Evolutionary conservation across 2,888 invertebrate species (phyloP), one percentile per base, ranked within the genome.

Genomic region (Ceratothoa steindachneri): DNA sequence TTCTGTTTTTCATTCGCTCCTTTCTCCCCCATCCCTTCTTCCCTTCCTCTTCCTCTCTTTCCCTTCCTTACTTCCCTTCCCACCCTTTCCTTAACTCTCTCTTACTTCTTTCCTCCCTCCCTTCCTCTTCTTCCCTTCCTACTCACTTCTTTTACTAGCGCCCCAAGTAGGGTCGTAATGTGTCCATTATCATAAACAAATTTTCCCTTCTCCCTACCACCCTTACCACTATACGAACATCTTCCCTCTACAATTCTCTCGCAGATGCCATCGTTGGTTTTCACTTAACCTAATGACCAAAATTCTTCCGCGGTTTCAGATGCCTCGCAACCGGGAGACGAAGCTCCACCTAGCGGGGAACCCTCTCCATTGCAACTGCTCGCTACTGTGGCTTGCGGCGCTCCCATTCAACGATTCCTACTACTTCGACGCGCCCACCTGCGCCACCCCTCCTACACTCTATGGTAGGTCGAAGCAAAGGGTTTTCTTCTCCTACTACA

Each of bases 311-410:
- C n/a, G 7, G 9, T 53, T 67, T 4, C 73, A 79, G 79, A 67
- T 79, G 3, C 30, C 81, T 41, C 88, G 93, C 81, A 93, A 93
- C 83, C 90, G 90, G 81, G 85, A 94, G 81, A 88, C 89, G 82
- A 88, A 88, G 75, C 72, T 79, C 15, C 53, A 64, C 30, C 87
- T 94, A 70, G 91, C 91, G 31, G 92, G 92, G 30, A 93, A 94
- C 85, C 93, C 93, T 0, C 87, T 94, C 80, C 88, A 89, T 76
- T 94, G 94, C 85, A 94, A 94, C 84, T 94, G 94, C 83, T 93
- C 93, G 69, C 85, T 94, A 75, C 87, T 91, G 77, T 94, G 94
- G 94, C 86, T 94, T 60, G 93, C 93, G 92, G 90, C 90, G 82
- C 86, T 93, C 65, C 81, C 80, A 1, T 52, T 71, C n/a, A 77